Evolutionary conservation across 92 coral and sea anemone genomes (phyloP).

Genomic region (Metridium senile): DNA sequence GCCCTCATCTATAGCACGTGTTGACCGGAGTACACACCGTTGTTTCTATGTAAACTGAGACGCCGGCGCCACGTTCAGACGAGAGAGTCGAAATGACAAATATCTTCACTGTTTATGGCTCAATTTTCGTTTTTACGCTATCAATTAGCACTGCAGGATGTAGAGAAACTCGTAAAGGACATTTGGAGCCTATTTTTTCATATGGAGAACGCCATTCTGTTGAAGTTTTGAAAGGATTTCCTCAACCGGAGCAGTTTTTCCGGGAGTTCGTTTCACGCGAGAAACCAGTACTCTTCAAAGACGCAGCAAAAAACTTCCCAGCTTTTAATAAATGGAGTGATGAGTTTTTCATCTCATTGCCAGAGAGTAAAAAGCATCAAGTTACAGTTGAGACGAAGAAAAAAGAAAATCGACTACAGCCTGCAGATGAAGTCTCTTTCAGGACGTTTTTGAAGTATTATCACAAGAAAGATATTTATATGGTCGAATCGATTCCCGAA

Average conservation of each 20-base stretch:
- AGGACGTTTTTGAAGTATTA: constrained; percentile 65
- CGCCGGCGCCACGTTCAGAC: too few species aligned
- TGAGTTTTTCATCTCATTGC: constrained; percentile 75
- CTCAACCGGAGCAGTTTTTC: constrained; percentile 70
- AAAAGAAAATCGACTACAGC: constrained; percentile 76
- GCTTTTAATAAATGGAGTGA: constrained; percentile 82
- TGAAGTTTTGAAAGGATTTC: constrained; percentile 60
- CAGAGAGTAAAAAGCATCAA: constrained; percentile 60
- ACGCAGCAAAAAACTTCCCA: constrained; percentile 76
- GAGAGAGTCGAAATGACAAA: neutral
- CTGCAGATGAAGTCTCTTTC: constrained; percentile 64
- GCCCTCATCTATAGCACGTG: too few species aligned
- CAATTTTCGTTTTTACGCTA: neutral
- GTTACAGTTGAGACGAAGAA: constrained; percentile 78
- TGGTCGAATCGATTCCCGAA: constrained; percentile 86
- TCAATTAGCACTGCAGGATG: neutral
- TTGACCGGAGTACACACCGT: too few species aligned
- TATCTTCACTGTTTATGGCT: neutral
- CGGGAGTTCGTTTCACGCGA: constrained; percentile 57
- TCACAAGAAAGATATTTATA: constrained; percentile 59
- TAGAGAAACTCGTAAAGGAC: constrained; percentile 52
- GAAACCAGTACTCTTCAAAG: constrained; percentile 78
- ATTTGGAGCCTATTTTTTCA: constrained; percentile 79
- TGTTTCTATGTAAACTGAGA: too few species aligned
- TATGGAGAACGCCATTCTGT: constrained; percentile 54